phyloP scores from a whole-genome alignment of 2,797 vertebrate species.

The Sebastes taczanowskii region DNA sequence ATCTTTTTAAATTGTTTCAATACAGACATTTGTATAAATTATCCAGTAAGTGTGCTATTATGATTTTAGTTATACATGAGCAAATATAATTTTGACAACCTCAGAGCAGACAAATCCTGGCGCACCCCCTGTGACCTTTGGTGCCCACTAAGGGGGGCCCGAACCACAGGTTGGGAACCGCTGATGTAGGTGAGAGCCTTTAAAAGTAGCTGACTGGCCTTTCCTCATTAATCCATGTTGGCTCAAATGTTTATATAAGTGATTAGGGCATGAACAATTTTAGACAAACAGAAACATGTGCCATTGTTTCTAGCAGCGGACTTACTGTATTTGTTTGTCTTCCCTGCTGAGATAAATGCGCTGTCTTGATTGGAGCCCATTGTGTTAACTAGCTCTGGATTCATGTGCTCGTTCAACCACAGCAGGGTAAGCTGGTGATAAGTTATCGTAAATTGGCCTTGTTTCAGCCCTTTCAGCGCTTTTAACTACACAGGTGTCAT shows the following conservation, averaged over 20 bases:
- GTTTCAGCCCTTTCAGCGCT: background rate
- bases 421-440: background rate
- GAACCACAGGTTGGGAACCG: too few species aligned
- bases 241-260: slow-evolving; percentile 21
- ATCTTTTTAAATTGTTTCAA: too few species aligned
- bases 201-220: background rate
- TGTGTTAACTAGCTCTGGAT: background rate
- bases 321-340: background rate
- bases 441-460: background rate
- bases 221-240: background rate
- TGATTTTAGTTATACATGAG: too few species aligned
- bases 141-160: too few species aligned
- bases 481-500: background rate
- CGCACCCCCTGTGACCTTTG: too few species aligned
- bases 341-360: slow-evolving; percentile 35
- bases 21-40: too few species aligned
- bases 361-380: slow-evolving; percentile 9
- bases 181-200: background rate
- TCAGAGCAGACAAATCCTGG: too few species aligned
- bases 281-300: slow-evolving; percentile 3
- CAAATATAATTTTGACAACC: too few species aligned
- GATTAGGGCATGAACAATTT: slow-evolving; percentile 28
- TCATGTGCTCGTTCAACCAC: slow-evolving; percentile 17
- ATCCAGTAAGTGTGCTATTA: too few species aligned
- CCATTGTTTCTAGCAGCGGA: background rate